phyloP scores from a whole-genome alignment of 2,888 invertebrate genomes.

The Zygaena filipendulae region DNA sequence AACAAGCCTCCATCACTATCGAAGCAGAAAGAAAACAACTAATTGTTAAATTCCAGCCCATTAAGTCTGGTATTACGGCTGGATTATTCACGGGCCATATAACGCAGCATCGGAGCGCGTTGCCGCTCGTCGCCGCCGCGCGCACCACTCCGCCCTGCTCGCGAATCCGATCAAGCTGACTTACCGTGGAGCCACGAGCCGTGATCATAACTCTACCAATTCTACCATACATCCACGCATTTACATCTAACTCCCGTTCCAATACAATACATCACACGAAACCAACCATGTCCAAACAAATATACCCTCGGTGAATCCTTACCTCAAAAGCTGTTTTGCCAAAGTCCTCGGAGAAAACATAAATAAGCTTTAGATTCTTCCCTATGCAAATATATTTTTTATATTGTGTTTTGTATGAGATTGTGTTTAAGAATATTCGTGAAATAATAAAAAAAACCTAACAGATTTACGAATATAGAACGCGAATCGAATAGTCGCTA shows the following conservation, averaged over 20 bases:
- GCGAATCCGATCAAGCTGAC: constrained; percentile 20
- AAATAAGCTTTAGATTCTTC: too few relatives aligned
- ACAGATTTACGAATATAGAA: too few relatives aligned
- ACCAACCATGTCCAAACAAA: too few relatives aligned
- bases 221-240: constrained; percentile 24
- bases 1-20: constrained; percentile 42
- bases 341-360: too few relatives aligned
- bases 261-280: constrained; percentile 25
- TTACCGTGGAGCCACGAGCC: constrained; percentile 21
- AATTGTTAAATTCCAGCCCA: constrained; percentile 66
- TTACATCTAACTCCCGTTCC: constrained; percentile 29
- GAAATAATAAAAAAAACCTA: constrained; percentile 2
- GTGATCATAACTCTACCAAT: constrained; percentile 17
- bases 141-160: constrained; percentile 23
- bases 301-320: too few relatives aligned
- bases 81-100: constrained; percentile 65
- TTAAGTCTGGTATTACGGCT: constrained; percentile 60
- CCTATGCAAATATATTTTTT: too few relatives aligned
- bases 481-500: too few relatives aligned
- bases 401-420: too few relatives aligned
- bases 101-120: constrained; percentile 46
- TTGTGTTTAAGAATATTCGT: neutral
- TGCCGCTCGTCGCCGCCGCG: constrained; percentile 15
- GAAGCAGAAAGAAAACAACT: constrained; percentile 63
- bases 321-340: too few relatives aligned